phyloP scores from a whole-genome alignment of 92 coral and sea anemone species.

The Actinostola sp. region DNA sequence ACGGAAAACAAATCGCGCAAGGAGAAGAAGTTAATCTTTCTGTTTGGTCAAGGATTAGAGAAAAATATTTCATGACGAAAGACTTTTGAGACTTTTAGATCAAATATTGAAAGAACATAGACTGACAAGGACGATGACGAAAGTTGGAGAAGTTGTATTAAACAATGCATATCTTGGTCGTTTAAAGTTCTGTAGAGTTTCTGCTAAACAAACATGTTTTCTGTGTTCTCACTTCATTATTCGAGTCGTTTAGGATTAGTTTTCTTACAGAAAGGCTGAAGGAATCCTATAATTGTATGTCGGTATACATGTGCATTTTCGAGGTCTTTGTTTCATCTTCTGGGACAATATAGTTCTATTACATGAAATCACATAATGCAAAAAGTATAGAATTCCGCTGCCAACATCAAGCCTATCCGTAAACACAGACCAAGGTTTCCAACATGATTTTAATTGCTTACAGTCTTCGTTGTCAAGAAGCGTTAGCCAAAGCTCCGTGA shows the following conservation, averaged over 20 bases:
- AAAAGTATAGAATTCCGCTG: conserved; percentile 16
- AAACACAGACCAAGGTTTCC: conserved; percentile 3
- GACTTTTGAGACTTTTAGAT: conserved; percentile 8
- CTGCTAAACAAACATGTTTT: background rate
- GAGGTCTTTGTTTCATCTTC: background rate
- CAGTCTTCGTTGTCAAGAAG: background rate
- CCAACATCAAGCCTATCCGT: background rate
- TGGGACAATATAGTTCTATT: background rate
- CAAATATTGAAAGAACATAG: conserved; percentile 14
- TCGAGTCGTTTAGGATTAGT: conserved; percentile 11
- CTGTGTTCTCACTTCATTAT: background rate
- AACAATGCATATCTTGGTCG: background rate
- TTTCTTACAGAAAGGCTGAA: background rate
- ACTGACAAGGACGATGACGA: conserved; percentile 9
- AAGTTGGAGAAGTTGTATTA: background rate
- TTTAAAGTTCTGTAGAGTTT: background rate
- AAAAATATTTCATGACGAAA: background rate
- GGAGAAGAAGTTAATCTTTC: too few species aligned
- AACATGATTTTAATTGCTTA: background rate
- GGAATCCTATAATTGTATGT: conserved; percentile 32
- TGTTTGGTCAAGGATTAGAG: conserved; percentile 6
- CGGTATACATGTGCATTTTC: conserved; percentile 1
- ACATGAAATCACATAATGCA: background rate
- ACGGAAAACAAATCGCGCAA: background rate
- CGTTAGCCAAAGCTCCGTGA: background rate